These are phyloP conservation scores for Notodonta ziczac DNA, from an alignment of 2,888 invertebrate genomes.

Conservation along the genomic window DNA sequence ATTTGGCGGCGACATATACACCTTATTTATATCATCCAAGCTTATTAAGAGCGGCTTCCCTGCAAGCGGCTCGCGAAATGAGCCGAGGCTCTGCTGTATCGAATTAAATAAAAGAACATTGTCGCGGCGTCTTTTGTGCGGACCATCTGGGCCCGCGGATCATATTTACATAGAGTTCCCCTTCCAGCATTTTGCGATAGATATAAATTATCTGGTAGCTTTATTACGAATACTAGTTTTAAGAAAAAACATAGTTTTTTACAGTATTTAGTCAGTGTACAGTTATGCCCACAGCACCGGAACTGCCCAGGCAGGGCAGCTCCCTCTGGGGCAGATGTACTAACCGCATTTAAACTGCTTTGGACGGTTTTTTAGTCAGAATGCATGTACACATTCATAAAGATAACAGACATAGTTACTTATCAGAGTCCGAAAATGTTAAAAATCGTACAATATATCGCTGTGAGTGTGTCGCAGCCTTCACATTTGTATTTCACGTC, in stretches of 20 bases:
- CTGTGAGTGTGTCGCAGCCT: background rate
- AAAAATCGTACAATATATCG: background rate
- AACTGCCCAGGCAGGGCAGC: no score
- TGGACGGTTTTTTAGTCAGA: no score
- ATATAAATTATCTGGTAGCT: background rate
- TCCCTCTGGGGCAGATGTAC: no score
- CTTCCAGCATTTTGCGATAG: background rate
- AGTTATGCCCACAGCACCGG: no score
- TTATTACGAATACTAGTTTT: no score
- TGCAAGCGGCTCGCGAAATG: background rate
- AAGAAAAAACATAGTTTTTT: no score
- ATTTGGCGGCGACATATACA: no score
- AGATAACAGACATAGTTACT: no score
- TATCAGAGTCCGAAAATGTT: no score
- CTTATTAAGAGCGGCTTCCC: background rate
- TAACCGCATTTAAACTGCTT: no score
- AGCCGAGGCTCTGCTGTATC: background rate
- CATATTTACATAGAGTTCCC: background rate
- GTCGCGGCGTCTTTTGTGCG: constrained; percentile 1
- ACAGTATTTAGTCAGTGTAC: no score
- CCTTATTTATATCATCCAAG: background rate
- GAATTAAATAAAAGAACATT: constrained; percentile 1
- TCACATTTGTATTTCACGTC: background rate
- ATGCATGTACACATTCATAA: no score
- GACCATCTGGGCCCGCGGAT: background rate